These are phyloP conservation scores for Sphaerodactylus townsendi DNA, from an alignment of 2,113 vertebrate species.

Conservation along the genomic window DNA sequence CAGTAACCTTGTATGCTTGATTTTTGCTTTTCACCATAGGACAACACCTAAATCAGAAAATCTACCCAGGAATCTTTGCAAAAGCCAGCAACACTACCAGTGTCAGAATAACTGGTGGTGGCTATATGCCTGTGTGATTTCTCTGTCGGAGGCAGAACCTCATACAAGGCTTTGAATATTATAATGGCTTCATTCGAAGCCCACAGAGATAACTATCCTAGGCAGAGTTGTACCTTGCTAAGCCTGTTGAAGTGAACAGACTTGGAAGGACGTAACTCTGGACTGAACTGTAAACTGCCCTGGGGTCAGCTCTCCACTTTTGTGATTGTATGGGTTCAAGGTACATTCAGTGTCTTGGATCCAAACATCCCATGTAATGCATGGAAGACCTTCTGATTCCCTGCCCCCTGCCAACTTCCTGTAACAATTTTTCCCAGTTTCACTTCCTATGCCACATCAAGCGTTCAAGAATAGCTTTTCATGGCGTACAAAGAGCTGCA, in stretches of 20 bases:
- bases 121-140: not conserved
- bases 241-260: too few species aligned
- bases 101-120: not conserved
- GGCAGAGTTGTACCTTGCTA: too few species aligned
- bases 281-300: not conserved
- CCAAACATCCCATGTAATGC: too few species aligned
- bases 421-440: too few species aligned
- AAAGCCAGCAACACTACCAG: not conserved
- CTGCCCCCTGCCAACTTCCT: too few species aligned
- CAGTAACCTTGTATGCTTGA: not conserved
- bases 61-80: not conserved
- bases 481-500: too few species aligned
- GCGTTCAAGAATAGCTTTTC: too few species aligned
- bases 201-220: not conserved
- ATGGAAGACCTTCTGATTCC: too few species aligned
- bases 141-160: not conserved
- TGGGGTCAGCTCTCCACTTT: not conserved
- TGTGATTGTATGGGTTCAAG: not conserved
- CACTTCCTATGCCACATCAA: too few species aligned
- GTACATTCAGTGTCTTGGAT: not conserved
- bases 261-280: too few species aligned
- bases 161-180: not conserved
- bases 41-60: not conserved
- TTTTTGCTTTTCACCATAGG: not conserved
- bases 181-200: not conserved